A percentile compares a stretch with the other conserved stretches of the same genome.
Evolutionary conservation across 2,888 invertebrate genomes (phyloP).

Genomic region (Tethea ocularis): DNA sequence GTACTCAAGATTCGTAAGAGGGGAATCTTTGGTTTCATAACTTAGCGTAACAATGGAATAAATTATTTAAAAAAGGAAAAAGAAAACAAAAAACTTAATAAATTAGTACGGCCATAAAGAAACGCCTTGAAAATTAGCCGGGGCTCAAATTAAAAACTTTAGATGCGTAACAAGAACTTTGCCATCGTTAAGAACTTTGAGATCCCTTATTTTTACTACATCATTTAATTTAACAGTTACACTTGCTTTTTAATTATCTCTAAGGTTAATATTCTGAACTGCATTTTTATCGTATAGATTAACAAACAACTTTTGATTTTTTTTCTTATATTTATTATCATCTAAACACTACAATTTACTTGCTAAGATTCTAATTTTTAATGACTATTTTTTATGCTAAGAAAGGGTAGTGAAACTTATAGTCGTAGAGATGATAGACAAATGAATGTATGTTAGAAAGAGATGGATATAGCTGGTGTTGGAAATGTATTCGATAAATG

Average conservation of each 20-base stretch:
- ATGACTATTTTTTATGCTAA: slow-evolving; percentile 65
- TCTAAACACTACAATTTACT: slow-evolving; percentile 68
- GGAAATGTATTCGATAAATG: slow-evolving; percentile 32
- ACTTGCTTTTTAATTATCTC: slow-evolving; percentile 60
- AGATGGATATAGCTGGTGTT: slow-evolving; percentile 25
- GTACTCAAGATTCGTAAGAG: slow-evolving; percentile 35
- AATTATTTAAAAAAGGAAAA: slow-evolving; percentile 45
- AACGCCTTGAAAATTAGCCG: slow-evolving; percentile 39
- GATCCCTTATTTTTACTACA: slow-evolving; percentile 53
- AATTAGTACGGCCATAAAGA: slow-evolving; percentile 21
- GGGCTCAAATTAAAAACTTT: slow-evolving; percentile 23
- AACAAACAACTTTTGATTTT: slow-evolving; percentile 79
- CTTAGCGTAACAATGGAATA: slow-evolving; percentile 52
- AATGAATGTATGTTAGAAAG: slow-evolving; percentile 33
- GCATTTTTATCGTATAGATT: slow-evolving; percentile 79
- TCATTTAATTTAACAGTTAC: slow-evolving; percentile 70
- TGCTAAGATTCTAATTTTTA: slow-evolving; percentile 65
- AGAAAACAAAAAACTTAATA: slow-evolving; percentile 45
- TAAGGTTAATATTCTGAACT: slow-evolving; percentile 82
- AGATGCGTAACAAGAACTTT: slow-evolving; percentile 48
- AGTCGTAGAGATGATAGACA: slow-evolving; percentile 41
- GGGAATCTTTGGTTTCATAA: slow-evolving; percentile 50
- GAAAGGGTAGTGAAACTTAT: slow-evolving; percentile 56
- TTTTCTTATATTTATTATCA: slow-evolving; percentile 55
- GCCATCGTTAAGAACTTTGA: slow-evolving; percentile 45